These are phyloP conservation scores for Umimayanthus chanpuru DNA, from an alignment of 92 coral and sea anemone genomes.

Conservation along the genomic window DNA sequence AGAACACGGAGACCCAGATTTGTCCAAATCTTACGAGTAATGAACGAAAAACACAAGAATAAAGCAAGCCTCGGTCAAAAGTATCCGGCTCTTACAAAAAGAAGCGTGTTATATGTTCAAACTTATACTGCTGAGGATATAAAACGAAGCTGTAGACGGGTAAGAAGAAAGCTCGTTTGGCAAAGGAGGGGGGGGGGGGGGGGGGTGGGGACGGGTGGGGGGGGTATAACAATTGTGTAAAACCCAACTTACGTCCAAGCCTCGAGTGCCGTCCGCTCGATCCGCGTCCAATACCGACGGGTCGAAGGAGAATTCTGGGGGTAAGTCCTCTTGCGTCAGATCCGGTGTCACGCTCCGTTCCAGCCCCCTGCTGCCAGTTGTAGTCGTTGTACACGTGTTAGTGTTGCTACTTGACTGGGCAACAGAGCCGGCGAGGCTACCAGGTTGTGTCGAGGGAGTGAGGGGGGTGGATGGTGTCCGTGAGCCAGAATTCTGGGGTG, in stretches of 20 bases:
- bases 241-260: constrained; percentile 39
- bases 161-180: too few species aligned
- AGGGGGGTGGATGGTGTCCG: constrained; percentile 36
- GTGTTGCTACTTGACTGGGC: constrained; percentile 19
- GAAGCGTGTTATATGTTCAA: too few species aligned
- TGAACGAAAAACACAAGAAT: not conserved
- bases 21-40: too few species aligned
- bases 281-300: constrained; percentile 40
- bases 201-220: not conserved
- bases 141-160: too few species aligned
- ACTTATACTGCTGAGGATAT: too few species aligned
- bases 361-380: constrained; percentile 8
- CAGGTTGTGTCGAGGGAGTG: constrained; percentile 31
- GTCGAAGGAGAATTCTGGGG: constrained; percentile 32
- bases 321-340: constrained; percentile 42
- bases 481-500: constrained; percentile 36
- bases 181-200: too few species aligned
- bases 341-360: constrained; percentile 40
- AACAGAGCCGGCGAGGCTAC: constrained; percentile 10
- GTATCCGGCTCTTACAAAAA: too few species aligned
- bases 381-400: constrained; percentile 20
- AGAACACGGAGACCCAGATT: too few species aligned
- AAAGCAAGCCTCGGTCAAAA: too few species aligned
- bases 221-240: not conserved
- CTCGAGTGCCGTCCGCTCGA: constrained; percentile 23